Evolutionary conservation across 1,140 invertebrate genomes (phyloP).

Genomic region (Leptoteleia sp.): DNA sequence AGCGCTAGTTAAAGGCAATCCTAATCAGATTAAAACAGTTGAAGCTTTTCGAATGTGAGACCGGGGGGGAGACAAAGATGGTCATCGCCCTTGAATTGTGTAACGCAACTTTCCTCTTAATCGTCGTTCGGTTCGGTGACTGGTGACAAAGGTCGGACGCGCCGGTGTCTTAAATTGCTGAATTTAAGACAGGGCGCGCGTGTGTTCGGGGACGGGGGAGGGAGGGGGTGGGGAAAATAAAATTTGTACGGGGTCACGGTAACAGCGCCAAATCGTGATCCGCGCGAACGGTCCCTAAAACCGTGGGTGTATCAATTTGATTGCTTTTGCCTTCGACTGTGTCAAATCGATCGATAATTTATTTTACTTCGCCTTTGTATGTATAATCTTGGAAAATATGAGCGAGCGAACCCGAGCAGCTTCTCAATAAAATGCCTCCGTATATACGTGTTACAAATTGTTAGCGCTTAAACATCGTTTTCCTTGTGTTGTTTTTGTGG

Average conservation of each 20-base stretch:
- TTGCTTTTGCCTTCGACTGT: constrained; percentile 16
- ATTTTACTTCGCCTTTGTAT: constrained; percentile 21
- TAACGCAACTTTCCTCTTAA: constrained; percentile 7
- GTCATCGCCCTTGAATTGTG: constrained; percentile 1
- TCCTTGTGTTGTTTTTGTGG: constrained; percentile 56
- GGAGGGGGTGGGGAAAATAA: too few relatives aligned
- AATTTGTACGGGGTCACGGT: too few relatives aligned
- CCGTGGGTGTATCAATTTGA: constrained; percentile 16
- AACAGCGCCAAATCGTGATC: too few relatives aligned
- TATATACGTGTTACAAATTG: constrained; percentile 66
- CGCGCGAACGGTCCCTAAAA: too few relatives aligned
- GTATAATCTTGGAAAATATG: constrained; percentile 46
- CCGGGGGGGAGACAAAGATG: constrained; percentile 13
- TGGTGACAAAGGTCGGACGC: not conserved
- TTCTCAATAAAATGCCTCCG: constrained; percentile 82
- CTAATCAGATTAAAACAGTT: constrained; percentile 42
- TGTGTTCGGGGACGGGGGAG: too few relatives aligned
- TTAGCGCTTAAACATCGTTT: constrained; percentile 53
- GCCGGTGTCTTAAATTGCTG: not conserved
- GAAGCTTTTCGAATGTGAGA: constrained; percentile 34
- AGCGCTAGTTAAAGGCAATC: constrained; percentile 15
- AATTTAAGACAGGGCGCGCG: too few relatives aligned
- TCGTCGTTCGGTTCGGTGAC: not conserved
- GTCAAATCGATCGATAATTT: constrained; percentile 23
- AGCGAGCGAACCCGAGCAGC: constrained; percentile 71